A percentile compares a stretch with the other conserved stretches of the same genome.
phyloP scores from a whole-genome alignment of 2,797 vertebrate species.

The Platyrinchus mystaceus region DNA sequence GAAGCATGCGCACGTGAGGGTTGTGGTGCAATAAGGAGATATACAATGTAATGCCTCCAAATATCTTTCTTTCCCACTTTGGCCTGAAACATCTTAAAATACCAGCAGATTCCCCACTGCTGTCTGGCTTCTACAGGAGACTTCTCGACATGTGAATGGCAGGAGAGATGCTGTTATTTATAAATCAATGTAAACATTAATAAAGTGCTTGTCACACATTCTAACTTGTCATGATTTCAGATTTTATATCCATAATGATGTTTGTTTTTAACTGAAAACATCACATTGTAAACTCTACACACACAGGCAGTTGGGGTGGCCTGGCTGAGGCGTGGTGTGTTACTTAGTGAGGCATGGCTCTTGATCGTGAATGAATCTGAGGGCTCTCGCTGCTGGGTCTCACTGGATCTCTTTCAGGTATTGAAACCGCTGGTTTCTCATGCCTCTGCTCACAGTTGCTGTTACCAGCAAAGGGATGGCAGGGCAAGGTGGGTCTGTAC shows the following conservation, averaged over 20 bases:
- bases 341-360: background rate
- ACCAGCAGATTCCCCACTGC: background rate
- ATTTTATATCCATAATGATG: background rate
- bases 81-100: background rate
- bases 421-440: background rate
- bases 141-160: background rate
- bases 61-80: background rate
- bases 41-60: background rate
- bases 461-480: background rate
- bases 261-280: conserved; percentile 8
- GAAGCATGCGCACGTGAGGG: background rate
- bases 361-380: background rate
- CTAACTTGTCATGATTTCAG: background rate
- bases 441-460: background rate
- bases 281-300: background rate
- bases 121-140: background rate
- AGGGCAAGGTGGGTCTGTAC: background rate
- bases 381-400: background rate
- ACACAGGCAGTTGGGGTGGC: accelerated
- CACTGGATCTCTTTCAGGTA: background rate
- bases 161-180: background rate
- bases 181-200: background rate
- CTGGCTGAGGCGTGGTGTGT: background rate
- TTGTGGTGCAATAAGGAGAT: background rate
- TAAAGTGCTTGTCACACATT: background rate